Evolutionary conservation across 2,113 vertebrate species (phyloP), one percentile per base, ranked within the genome.

Genomic region (Colistium nudipinnis): DNA sequence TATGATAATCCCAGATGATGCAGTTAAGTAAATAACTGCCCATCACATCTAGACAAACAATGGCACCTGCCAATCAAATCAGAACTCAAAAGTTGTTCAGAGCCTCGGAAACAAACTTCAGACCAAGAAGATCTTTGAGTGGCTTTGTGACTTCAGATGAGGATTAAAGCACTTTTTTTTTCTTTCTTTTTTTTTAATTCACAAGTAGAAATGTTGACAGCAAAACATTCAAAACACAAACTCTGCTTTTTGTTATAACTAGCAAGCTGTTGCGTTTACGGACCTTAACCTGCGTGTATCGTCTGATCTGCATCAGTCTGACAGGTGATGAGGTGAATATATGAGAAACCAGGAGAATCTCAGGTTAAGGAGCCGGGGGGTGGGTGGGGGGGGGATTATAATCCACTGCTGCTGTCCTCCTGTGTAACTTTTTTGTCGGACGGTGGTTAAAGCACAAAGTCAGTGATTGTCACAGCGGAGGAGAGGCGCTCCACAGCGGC

Each of bases 131-230:
- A 48, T 59, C 44, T 55, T 45, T 0, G 7, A n/a, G 39, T n/a
- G 44, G 57, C 76, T n/a, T n/a, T 76, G 67, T 62, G 78, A 56
- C 74, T 33, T 19, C 39, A 70, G 71, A 70, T 70, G 61, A 80
- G 89, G 83, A 87, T 90, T 87, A 89, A 91, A 88, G 77, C 68
- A 78, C 69, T 65, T 88, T 92, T 91, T 92, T 31, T 7, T 31
- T 88, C 92, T 91, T 92, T 31, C 30, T 31, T 31, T 31, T 31
- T 31, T 88, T 93, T 91, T 92, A 93, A n/a, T 92, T 92, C 65
- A 90, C 86, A 84, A 56, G 85, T 88, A 86, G 64, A 89, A 87
- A 86, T 76, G 43, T 76, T 62, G 49, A 85, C 79, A 87, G 75
- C 82, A 89, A 90, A n/a, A 89, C 81, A 84, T 88, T 78, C 82